These are phyloP conservation scores for Bufotes viridis DNA, from an alignment of 2,797 vertebrate species.

Conservation along the genomic window DNA sequence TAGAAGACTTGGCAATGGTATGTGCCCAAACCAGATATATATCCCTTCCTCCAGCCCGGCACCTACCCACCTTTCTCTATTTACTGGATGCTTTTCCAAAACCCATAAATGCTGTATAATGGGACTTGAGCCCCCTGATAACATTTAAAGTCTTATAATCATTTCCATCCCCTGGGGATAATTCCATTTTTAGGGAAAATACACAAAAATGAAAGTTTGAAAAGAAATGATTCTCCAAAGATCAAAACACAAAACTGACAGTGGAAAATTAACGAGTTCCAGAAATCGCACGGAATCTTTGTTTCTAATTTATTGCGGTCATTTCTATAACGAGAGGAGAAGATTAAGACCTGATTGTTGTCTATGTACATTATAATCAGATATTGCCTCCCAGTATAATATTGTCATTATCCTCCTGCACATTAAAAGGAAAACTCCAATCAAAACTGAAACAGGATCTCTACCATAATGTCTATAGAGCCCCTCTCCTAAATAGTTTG, in stretches of 20 bases:
- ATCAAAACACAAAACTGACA: background rate
- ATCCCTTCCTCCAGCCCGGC: background rate
- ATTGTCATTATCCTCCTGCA: background rate
- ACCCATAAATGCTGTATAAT: background rate
- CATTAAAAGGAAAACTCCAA: background rate
- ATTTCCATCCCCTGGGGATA: background rate
- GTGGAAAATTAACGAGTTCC: background rate
- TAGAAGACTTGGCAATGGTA: background rate
- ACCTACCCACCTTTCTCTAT: background rate
- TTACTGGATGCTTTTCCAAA: background rate
- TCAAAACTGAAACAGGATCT: background rate
- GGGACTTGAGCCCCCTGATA: background rate
- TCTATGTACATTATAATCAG: background rate
- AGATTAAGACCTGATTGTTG: background rate
- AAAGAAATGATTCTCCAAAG: background rate
- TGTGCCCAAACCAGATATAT: background rate
- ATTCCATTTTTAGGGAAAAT: background rate
- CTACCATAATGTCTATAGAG: background rate
- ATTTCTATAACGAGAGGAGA: background rate
- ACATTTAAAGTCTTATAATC: background rate
- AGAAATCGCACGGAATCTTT: background rate
- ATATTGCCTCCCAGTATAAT: background rate
- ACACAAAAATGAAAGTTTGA: constrained; percentile 18
- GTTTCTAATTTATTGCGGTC: background rate
- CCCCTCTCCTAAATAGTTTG: background rate